phyloP scores from a whole-genome alignment of 2,797 vertebrate species.

The Bucorvus abyssinicus region DNA sequence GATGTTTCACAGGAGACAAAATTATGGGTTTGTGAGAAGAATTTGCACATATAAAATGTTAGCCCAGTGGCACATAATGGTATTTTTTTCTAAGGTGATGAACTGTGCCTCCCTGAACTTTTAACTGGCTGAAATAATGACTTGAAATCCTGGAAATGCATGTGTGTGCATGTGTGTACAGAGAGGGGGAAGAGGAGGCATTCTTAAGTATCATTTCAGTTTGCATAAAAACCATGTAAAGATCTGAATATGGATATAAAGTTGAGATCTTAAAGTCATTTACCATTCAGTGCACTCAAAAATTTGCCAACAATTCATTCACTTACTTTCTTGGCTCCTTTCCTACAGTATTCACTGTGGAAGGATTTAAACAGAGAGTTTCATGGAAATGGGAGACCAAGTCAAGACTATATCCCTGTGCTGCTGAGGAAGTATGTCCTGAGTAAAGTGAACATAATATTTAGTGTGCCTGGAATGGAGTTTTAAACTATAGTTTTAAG shows the following conservation, averaged over 20 bases:
- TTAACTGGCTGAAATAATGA: neutral
- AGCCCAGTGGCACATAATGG: neutral
- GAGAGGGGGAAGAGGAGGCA: neutral
- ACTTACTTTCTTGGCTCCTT: neutral
- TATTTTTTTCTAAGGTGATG: neutral
- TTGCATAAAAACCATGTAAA: conserved; percentile 2
- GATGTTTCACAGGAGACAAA: neutral
- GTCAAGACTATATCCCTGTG: neutral
- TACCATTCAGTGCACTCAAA: neutral
- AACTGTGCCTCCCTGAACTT: neutral
- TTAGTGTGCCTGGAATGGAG: neutral
- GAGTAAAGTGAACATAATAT: neutral
- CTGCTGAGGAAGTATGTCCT: neutral
- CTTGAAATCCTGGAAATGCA: neutral
- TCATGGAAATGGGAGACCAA: neutral
- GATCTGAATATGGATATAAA: neutral
- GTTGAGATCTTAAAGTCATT: neutral
- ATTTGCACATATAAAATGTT: neutral
- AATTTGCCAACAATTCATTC: neutral
- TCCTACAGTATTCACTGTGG: neutral
- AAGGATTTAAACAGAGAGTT: conserved; percentile 9
- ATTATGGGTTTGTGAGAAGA: neutral
- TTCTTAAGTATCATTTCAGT: neutral
- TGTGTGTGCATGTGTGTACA: neutral
- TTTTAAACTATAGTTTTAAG: neutral